phyloP scores from a whole-genome alignment of 2,888 invertebrate genomes.

The Drosophila infuscata region DNA sequence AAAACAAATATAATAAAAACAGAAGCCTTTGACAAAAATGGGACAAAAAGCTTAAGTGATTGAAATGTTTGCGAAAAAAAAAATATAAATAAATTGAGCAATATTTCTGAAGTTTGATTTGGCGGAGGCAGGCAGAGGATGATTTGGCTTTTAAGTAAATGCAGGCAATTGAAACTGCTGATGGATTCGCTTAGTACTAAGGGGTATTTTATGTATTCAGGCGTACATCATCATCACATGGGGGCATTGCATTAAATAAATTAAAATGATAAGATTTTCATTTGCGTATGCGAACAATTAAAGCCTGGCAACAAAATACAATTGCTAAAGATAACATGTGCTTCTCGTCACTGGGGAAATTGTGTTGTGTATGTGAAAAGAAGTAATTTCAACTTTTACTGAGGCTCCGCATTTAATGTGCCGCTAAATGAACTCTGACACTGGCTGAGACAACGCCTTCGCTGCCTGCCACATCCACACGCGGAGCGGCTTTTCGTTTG shows the following conservation, averaged over 20 bases:
- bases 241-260: conserved; percentile 34
- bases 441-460: conserved; percentile 28
- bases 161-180: conserved; percentile 7
- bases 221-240: conserved; percentile 17
- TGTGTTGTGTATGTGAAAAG: conserved; percentile 22
- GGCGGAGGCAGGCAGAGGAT: not conserved
- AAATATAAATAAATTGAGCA: not conserved
- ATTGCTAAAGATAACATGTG: conserved; percentile 34
- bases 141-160: conserved; percentile 8
- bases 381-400: conserved; percentile 67
- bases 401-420: conserved; percentile 54
- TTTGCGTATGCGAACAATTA: conserved; percentile 45
- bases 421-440: conserved; percentile 55
- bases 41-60: conserved; percentile 9
- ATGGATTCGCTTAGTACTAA: conserved; percentile 7
- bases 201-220: not conserved
- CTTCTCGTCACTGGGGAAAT: not conserved
- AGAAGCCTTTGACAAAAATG: conserved; percentile 5
- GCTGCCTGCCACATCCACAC: not conserved
- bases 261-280: conserved; percentile 40
- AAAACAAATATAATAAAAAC: not conserved
- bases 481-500: conserved; percentile 1
- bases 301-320: conserved; percentile 26
- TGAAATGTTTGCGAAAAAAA: conserved; percentile 9
- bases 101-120: conserved; percentile 16